phyloP scores from a whole-genome alignment of 2,888 invertebrate species.

The Cantharis rustica region DNA sequence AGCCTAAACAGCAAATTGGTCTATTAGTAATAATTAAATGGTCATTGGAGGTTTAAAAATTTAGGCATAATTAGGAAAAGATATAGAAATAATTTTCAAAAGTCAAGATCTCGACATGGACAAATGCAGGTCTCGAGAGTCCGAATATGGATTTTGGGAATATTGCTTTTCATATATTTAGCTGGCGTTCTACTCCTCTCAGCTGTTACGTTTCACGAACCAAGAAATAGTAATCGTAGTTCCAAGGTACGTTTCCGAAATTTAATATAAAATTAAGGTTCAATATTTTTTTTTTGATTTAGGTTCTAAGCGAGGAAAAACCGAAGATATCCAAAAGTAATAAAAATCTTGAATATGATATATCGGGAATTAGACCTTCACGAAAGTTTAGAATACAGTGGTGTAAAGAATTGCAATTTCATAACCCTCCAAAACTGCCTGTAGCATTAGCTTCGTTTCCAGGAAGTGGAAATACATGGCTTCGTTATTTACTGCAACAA shows the following conservation, averaged over 20 bases:
- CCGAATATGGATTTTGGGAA: conserved; percentile 55
- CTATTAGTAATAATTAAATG: background rate
- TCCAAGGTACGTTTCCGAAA: conserved; percentile 26
- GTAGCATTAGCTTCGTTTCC: conserved; percentile 78
- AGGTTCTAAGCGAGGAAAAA: conserved; percentile 15
- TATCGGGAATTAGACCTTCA: conserved; percentile 46
- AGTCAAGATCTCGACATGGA: conserved; percentile 24
- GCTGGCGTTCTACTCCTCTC: conserved; percentile 56
- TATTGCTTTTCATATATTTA: conserved; percentile 54
- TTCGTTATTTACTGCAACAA: conserved; percentile 78
- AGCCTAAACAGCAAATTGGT: background rate
- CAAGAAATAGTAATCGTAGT: conserved; percentile 37
- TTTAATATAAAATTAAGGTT: background rate
- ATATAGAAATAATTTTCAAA: conserved; percentile 17
- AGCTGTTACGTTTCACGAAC: conserved; percentile 55
- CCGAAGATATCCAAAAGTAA: conserved; percentile 10
- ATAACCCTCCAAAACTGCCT: conserved; percentile 58
- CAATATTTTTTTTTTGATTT: background rate
- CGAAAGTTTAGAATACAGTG: conserved; percentile 56
- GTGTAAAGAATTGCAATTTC: conserved; percentile 60
- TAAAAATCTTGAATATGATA: conserved; percentile 45
- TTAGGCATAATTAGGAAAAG: conserved; percentile 23
- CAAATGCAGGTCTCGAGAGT: conserved; percentile 46
- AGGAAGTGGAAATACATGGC: conserved; percentile 86
- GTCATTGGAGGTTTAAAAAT: background rate